Percentiles rank a stretch among this genome's conserved stretches.
Evolutionary conservation across 2,797 vertebrate genomes (phyloP).

Genomic region (Alectoris magna): DNA sequence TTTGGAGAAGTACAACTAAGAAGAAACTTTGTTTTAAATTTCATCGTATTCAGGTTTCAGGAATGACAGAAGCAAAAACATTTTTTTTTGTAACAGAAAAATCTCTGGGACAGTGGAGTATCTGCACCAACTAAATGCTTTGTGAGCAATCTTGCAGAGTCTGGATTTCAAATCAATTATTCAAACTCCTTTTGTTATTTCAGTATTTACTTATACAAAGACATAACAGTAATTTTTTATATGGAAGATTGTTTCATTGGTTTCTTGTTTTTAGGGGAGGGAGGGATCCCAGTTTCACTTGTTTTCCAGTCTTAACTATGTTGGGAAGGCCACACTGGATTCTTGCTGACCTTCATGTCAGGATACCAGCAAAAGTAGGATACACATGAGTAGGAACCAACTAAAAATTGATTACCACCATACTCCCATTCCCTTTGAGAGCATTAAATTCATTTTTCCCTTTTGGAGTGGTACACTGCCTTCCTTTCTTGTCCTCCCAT

Average conservation of each 20-base stretch:
- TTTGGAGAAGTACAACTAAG: not conserved
- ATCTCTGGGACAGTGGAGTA: not conserved
- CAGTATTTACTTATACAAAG: not conserved
- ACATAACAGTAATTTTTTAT: not conserved
- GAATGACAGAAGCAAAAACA: not conserved
- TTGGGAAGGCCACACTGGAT: not conserved
- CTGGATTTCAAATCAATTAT: not conserved
- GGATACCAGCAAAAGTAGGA: not conserved
- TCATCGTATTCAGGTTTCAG: not conserved
- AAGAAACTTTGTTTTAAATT: not conserved
- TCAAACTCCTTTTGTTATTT: not conserved
- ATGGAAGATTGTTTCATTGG: not conserved
- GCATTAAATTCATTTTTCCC: not conserved
- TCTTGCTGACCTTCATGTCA: not conserved
- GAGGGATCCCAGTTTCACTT: not conserved
- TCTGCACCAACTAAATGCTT: not conserved
- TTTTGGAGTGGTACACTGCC: not conserved
- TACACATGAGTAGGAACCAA: accelerated
- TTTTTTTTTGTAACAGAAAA: not conserved
- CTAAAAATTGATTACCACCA: not conserved
- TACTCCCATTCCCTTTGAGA: not conserved
- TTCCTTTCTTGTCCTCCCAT: not conserved
- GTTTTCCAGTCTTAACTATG: not conserved
- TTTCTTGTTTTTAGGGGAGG: not conserved
- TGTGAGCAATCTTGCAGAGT: not conserved